Percentiles rank a stretch among this genome's conserved stretches.
phyloP scores from a whole-genome alignment of 2,888 invertebrate species.

The Charanyca ferruginea region DNA sequence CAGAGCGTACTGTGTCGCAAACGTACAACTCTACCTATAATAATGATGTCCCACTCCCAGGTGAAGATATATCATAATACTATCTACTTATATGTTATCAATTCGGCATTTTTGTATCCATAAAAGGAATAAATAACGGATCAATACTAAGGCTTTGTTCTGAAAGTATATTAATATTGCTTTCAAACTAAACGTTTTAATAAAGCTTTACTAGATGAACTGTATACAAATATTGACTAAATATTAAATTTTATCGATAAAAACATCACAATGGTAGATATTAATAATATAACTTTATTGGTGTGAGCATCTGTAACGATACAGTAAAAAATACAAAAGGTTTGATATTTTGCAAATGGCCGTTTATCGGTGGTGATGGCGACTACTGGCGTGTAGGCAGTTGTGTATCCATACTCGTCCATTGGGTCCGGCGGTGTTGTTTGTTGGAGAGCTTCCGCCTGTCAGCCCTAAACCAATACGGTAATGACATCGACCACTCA shows the following conservation, averaged over 20 bases:
- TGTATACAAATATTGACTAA: neutral
- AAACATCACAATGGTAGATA: neutral
- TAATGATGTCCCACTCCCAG: constrained; percentile 34
- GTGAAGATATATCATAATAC: neutral
- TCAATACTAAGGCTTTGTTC: neutral
- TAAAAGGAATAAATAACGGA: neutral
- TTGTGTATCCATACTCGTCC: constrained; percentile 66
- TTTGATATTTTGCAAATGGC: constrained; percentile 59
- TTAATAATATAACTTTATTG: constrained; percentile 6
- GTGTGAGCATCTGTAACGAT: constrained; percentile 5
- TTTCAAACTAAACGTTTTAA: constrained; percentile 5
- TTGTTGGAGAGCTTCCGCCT: constrained; percentile 77
- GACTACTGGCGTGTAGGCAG: constrained; percentile 44
- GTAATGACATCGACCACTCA: constrained; percentile 79
- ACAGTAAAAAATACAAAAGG: constrained; percentile 35
- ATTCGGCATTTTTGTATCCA: neutral
- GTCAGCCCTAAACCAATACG: constrained; percentile 80
- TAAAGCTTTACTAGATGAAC: neutral
- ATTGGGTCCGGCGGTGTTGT: constrained; percentile 67
- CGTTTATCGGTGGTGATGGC: constrained; percentile 61
- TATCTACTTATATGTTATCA: neutral
- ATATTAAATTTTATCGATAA: constrained; percentile 14
- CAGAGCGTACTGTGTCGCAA: constrained; percentile 36
- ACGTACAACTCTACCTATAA: constrained; percentile 12
- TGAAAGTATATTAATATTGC: neutral